Conservation (phyloP, 1,140 invertebrate genomes). For the Drosophila kohkoa region DNA sequence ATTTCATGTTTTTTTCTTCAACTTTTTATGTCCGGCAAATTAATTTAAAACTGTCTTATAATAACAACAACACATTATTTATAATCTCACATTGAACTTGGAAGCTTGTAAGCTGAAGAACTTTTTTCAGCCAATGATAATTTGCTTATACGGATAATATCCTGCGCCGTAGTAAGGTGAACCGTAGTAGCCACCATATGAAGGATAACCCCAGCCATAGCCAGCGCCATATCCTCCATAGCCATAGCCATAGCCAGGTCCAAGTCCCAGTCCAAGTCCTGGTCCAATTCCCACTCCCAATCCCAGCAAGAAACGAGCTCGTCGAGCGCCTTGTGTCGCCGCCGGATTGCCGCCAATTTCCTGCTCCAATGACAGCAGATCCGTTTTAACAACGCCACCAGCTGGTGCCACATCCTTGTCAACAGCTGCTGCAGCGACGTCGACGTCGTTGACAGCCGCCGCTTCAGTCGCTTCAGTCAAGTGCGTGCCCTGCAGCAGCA, state of each 20-base stretch:
- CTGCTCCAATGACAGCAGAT: conserved; percentile 79
- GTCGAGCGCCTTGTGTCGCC: conserved; percentile 32
- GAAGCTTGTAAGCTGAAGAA: neutral
- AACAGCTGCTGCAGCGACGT: conserved; percentile 60
- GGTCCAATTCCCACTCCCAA: conserved; percentile 43
- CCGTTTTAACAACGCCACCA: conserved; percentile 77
- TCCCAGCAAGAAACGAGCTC: conserved; percentile 57
- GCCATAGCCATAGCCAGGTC: conserved; percentile 10
- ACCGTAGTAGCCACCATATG: conserved; percentile 36
- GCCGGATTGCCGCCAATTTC: conserved; percentile 74
- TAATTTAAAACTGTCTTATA: conserved; percentile 75
- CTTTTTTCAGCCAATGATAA: conserved; percentile 61
- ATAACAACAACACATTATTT: conserved; percentile 69
- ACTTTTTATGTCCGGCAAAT: conserved; percentile 77
- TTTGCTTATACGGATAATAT: conserved; percentile 72
- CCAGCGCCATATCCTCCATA: conserved; percentile 37
- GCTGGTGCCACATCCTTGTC: conserved; percentile 79
- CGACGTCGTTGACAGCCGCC: conserved; percentile 32
- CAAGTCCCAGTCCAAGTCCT: conserved; percentile 45
- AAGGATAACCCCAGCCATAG: conserved; percentile 50
- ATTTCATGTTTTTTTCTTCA: conserved; percentile 67
- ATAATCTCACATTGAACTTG: conserved; percentile 74
- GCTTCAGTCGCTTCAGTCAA: conserved; percentile 72
- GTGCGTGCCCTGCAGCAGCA: conserved; percentile 51
- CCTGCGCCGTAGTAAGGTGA: conserved; percentile 19